Evolutionary conservation across 2,113 vertebrate genomes (phyloP), one percentile per base, ranked within the genome.

Genomic region (Climacteris rufus): DNA sequence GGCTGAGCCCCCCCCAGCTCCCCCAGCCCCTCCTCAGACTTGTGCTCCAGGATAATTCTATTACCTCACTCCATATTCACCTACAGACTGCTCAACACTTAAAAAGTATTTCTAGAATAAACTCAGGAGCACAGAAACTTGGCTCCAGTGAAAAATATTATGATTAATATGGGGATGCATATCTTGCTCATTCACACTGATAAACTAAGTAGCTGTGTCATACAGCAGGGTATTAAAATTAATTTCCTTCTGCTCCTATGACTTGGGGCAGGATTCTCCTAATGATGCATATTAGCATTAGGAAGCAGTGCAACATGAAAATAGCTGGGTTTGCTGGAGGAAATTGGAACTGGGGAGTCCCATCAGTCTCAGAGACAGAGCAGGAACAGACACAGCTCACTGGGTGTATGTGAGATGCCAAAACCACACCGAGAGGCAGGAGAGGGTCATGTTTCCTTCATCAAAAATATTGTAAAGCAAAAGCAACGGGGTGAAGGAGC

Each of bases 171-270:
- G 47, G 22, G 52, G 76, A 88, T 70, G 23, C 65, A 7, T 8
- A 56, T 82, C 87, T 87, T 60, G 84, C 75, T 83, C 63, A 25
- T 69, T 95, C 74, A 39, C 66, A 69, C 59, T 42, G 39, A 87
- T 87, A 87, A 84, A 89, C 57, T 42, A 87, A 89, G 71, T 50
- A 65, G 68, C 64, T 78, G 64, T 89, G 86, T 86, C 72, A 71
- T 42, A 63, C 39, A 78, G 64, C 60, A 83, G 60, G 13, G 52
- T 78, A 92, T 92, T 92, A 89, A 91, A 95, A 96, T 95, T 78
- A 77, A 94, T 92, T 94, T 90, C 83, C 89, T 92, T 80, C 91
- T 92, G 86, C 76, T 97, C 50, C 79, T 39, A 45, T 87, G 83
- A 77, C 85, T 57, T 33, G 89, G 71, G 90, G 85, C 83, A 88